Percentiles rank a stretch among this genome's conserved stretches.
Conservation (phyloP, 2,113 vertebrate species). For the Malurus alboscapulatus region DNA sequence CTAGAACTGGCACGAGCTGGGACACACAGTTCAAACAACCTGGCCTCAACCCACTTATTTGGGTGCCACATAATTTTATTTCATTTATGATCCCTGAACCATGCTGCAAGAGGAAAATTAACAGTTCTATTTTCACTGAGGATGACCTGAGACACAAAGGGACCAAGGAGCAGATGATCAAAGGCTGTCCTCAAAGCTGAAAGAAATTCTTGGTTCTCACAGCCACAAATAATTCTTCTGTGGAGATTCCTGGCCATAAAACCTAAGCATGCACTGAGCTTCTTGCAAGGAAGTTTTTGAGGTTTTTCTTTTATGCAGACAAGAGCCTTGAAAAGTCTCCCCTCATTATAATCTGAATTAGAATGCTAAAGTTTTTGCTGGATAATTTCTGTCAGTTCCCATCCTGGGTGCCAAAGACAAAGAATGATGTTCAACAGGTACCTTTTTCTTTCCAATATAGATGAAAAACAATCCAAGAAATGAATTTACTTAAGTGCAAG, state of each 20-base stretch:
- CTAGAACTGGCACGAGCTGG: not conserved
- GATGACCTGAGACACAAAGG: not conserved
- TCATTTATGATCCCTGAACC: not conserved
- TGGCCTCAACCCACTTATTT: not conserved
- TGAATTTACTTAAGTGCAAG: not conserved
- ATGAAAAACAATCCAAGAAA: not conserved
- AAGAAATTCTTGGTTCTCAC: not conserved
- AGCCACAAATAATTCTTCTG: not conserved
- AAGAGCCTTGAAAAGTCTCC: not conserved
- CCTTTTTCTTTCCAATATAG: not conserved
- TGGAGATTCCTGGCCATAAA: not conserved
- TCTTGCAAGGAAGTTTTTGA: not conserved
- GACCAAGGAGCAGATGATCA: not conserved
- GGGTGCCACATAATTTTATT: not conserved
- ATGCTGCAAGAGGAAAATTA: not conserved
- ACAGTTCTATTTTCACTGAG: not conserved
- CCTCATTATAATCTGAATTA: not conserved
- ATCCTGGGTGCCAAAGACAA: not conserved
- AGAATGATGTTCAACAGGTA: not conserved
- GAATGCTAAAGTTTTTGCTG: not conserved
- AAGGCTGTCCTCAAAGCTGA: not conserved
- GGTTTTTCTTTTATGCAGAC: not conserved
- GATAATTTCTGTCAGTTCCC: not conserved
- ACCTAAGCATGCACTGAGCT: not conserved
- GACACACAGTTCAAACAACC: not conserved